A percentile compares a stretch with the other conserved stretches of the same genome.
phyloP scores from a whole-genome alignment of 2,113 vertebrate species.

The Merops nubicus region DNA sequence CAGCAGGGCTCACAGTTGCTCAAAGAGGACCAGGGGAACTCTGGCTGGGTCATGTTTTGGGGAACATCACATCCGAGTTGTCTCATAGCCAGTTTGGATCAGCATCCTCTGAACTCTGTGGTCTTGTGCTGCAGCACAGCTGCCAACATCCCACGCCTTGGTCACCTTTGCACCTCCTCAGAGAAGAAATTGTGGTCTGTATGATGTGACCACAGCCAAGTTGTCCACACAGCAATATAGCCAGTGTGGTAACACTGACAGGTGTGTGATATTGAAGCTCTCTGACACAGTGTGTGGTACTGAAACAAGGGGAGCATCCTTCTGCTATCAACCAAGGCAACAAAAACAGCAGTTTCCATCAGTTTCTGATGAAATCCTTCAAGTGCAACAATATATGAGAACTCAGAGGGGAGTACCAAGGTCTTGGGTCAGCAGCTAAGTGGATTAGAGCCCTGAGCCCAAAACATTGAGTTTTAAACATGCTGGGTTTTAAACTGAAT shows the following conservation, averaged over 20 bases:
- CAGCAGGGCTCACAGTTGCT: fast-evolving
- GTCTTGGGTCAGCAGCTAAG: not conserved
- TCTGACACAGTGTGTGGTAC: fast-evolving
- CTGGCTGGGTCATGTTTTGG: not conserved
- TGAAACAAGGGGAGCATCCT: not conserved
- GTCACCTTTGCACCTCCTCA: not conserved
- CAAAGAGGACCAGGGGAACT: too few species aligned
- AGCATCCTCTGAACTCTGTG: not conserved
- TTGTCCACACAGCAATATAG: not conserved
- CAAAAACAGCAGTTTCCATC: not conserved
- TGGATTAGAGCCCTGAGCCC: not conserved
- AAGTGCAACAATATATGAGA: fast-evolving
- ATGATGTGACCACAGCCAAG: not conserved
- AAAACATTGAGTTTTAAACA: too few species aligned
- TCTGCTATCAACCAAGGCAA: not conserved
- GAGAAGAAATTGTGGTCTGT: not conserved
- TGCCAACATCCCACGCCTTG: not conserved
- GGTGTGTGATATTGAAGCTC: too few species aligned
- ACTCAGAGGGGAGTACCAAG: not conserved
- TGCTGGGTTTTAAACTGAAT: not conserved
- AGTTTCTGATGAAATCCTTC: not conserved
- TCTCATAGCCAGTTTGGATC: not conserved
- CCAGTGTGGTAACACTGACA: not conserved
- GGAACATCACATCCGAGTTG: not conserved
- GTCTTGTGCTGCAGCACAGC: not conserved